Base-by-base conservation (phyloP, 2,888 invertebrate genomes). In the Heteropelma amictum region DNA sequence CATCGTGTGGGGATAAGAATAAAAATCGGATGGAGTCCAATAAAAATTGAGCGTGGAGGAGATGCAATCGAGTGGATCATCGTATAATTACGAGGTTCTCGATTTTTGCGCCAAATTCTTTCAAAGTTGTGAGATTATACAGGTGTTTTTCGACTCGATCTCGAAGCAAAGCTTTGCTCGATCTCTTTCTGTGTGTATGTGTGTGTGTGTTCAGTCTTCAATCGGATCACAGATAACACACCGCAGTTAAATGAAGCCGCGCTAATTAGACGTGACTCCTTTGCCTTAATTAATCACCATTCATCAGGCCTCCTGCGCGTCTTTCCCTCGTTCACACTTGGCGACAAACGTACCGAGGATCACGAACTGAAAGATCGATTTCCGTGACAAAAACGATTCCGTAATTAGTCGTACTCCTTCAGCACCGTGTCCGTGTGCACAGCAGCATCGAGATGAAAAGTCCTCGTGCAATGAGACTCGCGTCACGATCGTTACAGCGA, bases 361-460 rank as follows among this genome's bases (percentile, higher is more conserved):
- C 69, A 71, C 73, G 78, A 76, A 28, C 61, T 12, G n/a, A 69
- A 14, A 67, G 71, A 77, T 76, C 72, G 72, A 72, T 79, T 69
- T 56, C 42, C 72, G 49, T 51, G 69, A 58, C 54, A 69, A 76
- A n/a, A 69, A 56, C 72, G 73, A 76, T 74, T 79, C 54, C 71
- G 71, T 76, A 79, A 79, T 79, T 79, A 76, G 77, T 76, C 61
- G 70, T 76, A 76, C 74, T 54, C n/a, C 58, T 68, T 49, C 53
- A 60, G 49, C 51, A 45, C 53, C 61, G 23, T 49, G n/a, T 33
- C 8, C 21, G 23, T 23, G 40, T 26, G 10, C 12, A 21, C 26
- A 63, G 17, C 12, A 47, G 61, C 23, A 14, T 33, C n/a, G n/a
- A n/a, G n/a, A n/a, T n/a, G n/a, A 7, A 30, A 3, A 14, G 21